A percentile compares a stretch with the other conserved stretches of the same genome.
phyloP scores from a whole-genome alignment of 2,888 invertebrate species.

The Nomada hirtipes region DNA sequence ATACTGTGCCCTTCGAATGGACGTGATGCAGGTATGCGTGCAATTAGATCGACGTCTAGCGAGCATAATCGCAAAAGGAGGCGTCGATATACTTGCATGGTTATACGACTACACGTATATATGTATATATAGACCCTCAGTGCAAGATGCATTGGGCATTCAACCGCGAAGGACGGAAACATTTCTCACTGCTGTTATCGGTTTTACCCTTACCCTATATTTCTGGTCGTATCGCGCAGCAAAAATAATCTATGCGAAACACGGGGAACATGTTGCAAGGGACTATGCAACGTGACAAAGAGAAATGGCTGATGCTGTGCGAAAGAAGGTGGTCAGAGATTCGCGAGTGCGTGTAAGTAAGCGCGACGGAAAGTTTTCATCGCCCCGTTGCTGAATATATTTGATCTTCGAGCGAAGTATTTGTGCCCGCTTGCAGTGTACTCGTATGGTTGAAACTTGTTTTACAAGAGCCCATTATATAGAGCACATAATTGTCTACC shows the following conservation, averaged over 20 bases:
- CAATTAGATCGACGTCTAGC: conserved; percentile 54
- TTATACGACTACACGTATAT: too few species aligned
- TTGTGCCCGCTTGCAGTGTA: too few species aligned
- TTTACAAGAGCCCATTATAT: too few species aligned
- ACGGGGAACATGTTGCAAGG: background rate
- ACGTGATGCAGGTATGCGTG: conserved; percentile 31
- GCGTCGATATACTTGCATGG: conserved; percentile 32
- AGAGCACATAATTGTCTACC: background rate
- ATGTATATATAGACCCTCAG: background rate
- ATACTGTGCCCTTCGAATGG: conserved; percentile 20
- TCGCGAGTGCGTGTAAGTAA: background rate
- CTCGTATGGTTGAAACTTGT: too few species aligned
- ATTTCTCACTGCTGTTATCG: conserved; percentile 56
- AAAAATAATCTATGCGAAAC: conserved; percentile 13
- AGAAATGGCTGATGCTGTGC: background rate
- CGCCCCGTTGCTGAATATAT: background rate
- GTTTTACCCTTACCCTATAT: conserved; percentile 29
- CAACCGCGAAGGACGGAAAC: conserved; percentile 30
- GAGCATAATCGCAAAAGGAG: conserved; percentile 50
- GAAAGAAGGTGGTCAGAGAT: background rate
- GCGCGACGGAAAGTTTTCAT: background rate
- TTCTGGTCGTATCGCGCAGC: background rate
- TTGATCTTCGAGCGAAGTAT: background rate
- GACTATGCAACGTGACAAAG: background rate
- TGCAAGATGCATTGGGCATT: conserved; percentile 17